A percentile compares a stretch with the other conserved stretches of the same genome.
Conservation (phyloP, 2,113 vertebrate genomes). For the Pedionomus torquatus region DNA sequence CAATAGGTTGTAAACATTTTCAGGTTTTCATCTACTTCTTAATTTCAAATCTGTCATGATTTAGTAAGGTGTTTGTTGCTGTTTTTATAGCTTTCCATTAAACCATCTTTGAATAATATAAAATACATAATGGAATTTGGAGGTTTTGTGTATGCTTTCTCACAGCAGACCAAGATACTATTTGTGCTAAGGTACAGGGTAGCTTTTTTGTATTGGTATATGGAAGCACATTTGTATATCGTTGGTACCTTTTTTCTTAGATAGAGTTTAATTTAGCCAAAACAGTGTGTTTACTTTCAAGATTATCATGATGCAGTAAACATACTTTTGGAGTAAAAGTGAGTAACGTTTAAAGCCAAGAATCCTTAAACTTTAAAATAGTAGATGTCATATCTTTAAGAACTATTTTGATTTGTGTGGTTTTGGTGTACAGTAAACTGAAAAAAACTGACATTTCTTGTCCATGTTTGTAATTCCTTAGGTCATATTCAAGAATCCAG, state of each 20-base stretch:
- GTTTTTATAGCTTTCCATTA: background rate
- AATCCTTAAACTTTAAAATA: background rate
- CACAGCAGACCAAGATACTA: background rate
- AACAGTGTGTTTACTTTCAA: background rate
- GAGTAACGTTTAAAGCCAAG: background rate
- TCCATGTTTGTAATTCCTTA: background rate
- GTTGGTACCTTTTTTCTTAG: background rate
- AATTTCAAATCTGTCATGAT: background rate
- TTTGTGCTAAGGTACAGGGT: background rate
- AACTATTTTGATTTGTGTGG: background rate
- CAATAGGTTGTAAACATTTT: background rate
- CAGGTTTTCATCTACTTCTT: background rate
- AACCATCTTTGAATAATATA: background rate
- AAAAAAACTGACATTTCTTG: background rate
- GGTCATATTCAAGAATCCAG: background rate
- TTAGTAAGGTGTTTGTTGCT: background rate
- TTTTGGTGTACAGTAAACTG: background rate
- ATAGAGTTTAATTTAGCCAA: background rate
- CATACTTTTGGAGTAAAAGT: background rate
- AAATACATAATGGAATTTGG: background rate
- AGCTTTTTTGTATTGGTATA: background rate
- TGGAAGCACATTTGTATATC: background rate
- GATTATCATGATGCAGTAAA: background rate
- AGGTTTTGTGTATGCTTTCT: background rate
- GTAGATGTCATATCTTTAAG: background rate